Base-by-base conservation (phyloP, 2,888 invertebrate genomes). In the Philonicus albiceps region DNA sequence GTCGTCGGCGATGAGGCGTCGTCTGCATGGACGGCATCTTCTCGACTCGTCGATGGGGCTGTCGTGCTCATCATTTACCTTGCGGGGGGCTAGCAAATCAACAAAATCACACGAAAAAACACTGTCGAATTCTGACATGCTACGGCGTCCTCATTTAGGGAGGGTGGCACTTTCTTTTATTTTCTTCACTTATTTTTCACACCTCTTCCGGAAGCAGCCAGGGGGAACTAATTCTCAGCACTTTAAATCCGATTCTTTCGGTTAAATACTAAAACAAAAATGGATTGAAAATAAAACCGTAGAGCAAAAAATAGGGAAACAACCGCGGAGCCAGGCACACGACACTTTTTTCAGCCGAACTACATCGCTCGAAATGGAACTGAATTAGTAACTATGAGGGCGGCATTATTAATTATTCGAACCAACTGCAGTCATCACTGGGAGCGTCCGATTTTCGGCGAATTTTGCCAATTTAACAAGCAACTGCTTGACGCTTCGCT, bases 111-210 rank as follows among this genome's bases (percentile, higher is more conserved):
- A 64, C n/a, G 34, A 19, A 55, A 30, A 30, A 43, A 83, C 81
- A 64, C 34, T 83, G 64, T n/a, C 64, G 22, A 64, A 83, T 83
- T 83, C 81, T 55, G 64, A 34, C 81, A 83, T 83, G 43, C 81
- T 83, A 83, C 19, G 30, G 53, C 78, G 78, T 64, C 55, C 64
- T 64, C 81, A 64, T 83, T 64, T 64, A 27, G 7, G 22, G 37
- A 34, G 30, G 75, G 75, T 34, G 34, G 30, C 75, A 75, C 37
- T 75, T 75, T 37, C 34, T 75, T 37, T 31, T 75, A 34, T 34
- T 34, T 37, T 73, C 31, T 31, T 34, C 30, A 34, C 74, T 74
- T n/a, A 27, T 74, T 74, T 74, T 34, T 37, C 75, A 19, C 75
- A 75, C 8, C 19, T 75, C 37, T 11, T 30, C 0, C 30, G 27